These are phyloP conservation scores for Argyresthia goedartella DNA, from an alignment of 2,888 invertebrate species.

Conservation along the genomic window DNA sequence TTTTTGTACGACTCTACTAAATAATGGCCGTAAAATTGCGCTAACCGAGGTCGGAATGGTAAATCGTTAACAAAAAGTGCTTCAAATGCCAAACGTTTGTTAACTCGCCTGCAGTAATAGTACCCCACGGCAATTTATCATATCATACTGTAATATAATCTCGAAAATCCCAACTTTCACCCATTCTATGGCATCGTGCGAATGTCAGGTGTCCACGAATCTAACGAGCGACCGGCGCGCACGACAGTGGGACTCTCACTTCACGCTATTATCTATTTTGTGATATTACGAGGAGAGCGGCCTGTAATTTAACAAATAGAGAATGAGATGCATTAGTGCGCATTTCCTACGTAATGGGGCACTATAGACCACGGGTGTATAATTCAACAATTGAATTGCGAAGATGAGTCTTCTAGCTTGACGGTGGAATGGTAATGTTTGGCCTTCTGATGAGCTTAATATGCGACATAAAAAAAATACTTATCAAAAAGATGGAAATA, in stretches of 20 bases:
- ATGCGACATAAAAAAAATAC: too few species aligned
- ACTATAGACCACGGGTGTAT: constrained; percentile 44
- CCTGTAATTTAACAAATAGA: constrained; percentile 68
- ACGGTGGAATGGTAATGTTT: constrained; percentile 21
- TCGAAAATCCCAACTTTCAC: constrained; percentile 3
- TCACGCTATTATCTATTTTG: constrained; percentile 43
- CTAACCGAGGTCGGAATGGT: too few species aligned
- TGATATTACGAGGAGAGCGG: constrained; percentile 42
- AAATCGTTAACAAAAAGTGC: too few species aligned
- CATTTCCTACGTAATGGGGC: constrained; percentile 58
- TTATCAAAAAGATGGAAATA: not conserved
- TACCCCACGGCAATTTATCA: not conserved
- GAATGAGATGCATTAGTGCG: constrained; percentile 67
- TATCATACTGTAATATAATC: not conserved
- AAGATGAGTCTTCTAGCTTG: constrained; percentile 33
- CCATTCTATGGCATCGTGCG: not conserved
- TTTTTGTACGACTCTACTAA: not conserved
- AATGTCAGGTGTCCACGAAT: constrained; percentile 11
- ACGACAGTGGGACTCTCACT: constrained; percentile 5
- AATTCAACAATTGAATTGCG: constrained; percentile 55
- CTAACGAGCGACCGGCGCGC: constrained; percentile 8
- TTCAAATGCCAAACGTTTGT: too few species aligned
- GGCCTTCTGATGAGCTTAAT: constrained; percentile 17
- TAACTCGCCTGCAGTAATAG: not conserved
- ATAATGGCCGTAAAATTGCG: too few species aligned